Evolutionary conservation across 2,113 vertebrate genomes (phyloP).

Genomic region (Pithys albifrons): DNA sequence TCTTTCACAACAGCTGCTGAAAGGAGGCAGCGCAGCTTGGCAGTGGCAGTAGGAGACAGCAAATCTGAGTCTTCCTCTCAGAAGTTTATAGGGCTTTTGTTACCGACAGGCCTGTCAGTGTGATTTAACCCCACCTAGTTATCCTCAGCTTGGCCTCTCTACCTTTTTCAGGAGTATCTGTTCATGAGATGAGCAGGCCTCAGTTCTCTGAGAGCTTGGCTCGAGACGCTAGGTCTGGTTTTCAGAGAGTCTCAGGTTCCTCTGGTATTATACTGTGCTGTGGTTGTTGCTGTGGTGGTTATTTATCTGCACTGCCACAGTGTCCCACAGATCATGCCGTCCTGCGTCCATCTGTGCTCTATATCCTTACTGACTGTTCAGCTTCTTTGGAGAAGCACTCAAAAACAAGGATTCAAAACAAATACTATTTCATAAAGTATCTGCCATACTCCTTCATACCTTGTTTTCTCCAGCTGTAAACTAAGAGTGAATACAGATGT

Average conservation of each 20-base stretch:
- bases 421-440: neutral
- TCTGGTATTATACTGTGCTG: neutral
- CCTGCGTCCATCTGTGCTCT: rapidly evolving
- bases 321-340: rapidly evolving
- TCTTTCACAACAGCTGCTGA: slow-evolving; percentile 59
- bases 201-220: neutral
- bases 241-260: neutral
- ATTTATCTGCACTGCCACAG: neutral
- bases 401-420: neutral
- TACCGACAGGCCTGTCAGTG: rapidly evolving
- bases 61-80: neutral
- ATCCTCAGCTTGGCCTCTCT: neutral
- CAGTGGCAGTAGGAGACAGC: neutral
- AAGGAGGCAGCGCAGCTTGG: slow-evolving; percentile 1
- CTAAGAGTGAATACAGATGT: neutral
- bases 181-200: neutral
- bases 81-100: neutral
- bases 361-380: neutral
- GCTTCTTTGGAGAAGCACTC: neutral
- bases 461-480: neutral
- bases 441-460: neutral
- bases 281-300: neutral
- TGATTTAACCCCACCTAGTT: neutral
- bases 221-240: neutral
- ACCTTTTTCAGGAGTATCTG: neutral